phyloP scores from a whole-genome alignment of 1,140 invertebrate species.

The Drosophila grimshawi region DNA sequence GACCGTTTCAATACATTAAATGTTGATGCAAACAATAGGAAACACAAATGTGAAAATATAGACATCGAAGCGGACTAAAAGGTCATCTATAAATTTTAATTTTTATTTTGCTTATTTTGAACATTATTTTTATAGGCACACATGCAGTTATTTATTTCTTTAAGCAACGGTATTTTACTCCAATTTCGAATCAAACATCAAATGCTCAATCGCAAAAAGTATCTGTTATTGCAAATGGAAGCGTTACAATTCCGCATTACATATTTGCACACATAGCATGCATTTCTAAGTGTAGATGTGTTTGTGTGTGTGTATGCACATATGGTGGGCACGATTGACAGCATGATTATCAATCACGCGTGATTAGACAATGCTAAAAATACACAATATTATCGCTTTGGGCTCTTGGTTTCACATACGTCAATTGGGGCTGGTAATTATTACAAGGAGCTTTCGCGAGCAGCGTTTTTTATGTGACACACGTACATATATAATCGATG shows the following conservation, averaged over 20 bases:
- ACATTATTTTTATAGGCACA: no score
- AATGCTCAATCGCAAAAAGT: no score
- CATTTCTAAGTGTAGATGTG: neutral
- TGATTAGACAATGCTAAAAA: conserved; percentile 75
- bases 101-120: no score
- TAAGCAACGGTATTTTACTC: no score
- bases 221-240: neutral
- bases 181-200: no score
- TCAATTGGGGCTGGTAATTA: conserved; percentile 49
- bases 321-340: conserved; percentile 43
- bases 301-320: neutral
- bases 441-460: conserved; percentile 60
- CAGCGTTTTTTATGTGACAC: conserved; percentile 13
- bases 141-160: no score
- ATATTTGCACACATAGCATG: conserved; percentile 10
- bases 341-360: conserved; percentile 68
- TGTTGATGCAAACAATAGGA: no score
- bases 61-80: no score
- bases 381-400: conserved; percentile 69
- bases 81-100: no score
- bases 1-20: no score
- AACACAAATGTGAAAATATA: no score
- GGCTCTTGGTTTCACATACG: conserved; percentile 39
- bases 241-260: neutral
- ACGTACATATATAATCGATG: neutral